Base-by-base conservation (phyloP, 1,140 invertebrate species). In the Cryptotermes secundus region DNA sequence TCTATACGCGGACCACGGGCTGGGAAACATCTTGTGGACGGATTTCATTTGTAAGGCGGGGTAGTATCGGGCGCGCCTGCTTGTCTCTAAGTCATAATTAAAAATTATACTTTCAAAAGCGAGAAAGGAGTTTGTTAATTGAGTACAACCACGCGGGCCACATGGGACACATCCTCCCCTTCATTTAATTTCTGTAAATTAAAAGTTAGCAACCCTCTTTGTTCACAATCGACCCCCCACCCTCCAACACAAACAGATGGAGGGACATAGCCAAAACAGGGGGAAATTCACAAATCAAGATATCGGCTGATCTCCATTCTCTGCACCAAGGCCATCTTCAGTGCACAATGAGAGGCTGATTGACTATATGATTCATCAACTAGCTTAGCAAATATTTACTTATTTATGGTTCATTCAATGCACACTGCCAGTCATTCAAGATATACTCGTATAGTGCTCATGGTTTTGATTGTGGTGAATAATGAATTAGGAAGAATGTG, bases 61-160 rank as follows among this genome's bases (percentile, higher is more conserved):
- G n/a, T 14, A 31, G 59, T 59, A 72, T 72, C 53, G 53, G 3
- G 3, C 26, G 59, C 59, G 26, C n/a, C 59, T 31, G 59, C 26
- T 72, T 72, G 59, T 72, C 59, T 72, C 31, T 10, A n/a, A n/a
- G 7, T n/a, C 31, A 2, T 72, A 72, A 72, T 72, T 72, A 72
- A 72, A 72, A 72, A 72, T 72, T 72, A 72, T 72, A 72, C 59
- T 72, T 72, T 72, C 59, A 72, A 72, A 72, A 72, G 59, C 26
- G 14, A n/a, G 59, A 26, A n/a, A 31, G 16, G 59, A 72, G 19
- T 31, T 72, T n/a, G n/a, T 31, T 72, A 72, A 72, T 72, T 72
- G 59, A 72, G 59, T 72, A 72, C n/a, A 72, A 72, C 59, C 59
- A 72, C 59, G n/a, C 59, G 59, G 59, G 0, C 59, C 59, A 72